Percentiles rank a stretch among this genome's conserved stretches.
Conservation (phyloP, 2,797 vertebrate species). For the Enteromius treurensis region DNA sequence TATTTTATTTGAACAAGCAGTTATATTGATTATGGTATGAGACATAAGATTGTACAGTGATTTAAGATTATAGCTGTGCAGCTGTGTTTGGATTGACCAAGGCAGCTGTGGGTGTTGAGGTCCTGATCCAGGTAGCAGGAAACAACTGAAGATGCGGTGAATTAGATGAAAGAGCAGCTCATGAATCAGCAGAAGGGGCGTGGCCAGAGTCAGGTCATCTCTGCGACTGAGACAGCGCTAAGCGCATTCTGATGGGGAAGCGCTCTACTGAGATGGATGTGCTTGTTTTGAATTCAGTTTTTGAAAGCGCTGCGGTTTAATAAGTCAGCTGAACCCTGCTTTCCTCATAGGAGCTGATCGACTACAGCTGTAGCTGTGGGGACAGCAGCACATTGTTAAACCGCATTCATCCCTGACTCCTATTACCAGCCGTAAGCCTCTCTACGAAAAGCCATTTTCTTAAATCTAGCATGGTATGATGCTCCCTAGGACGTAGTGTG, state of each 20-base stretch:
- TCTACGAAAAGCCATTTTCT: slow-evolving; percentile 38
- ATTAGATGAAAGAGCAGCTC: slow-evolving; percentile 31
- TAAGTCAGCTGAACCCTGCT: slow-evolving; percentile 55
- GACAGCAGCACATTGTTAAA: slow-evolving; percentile 26
- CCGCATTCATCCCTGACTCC: slow-evolving; percentile 12
- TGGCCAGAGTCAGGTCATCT: slow-evolving; percentile 29
- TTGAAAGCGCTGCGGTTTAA: slow-evolving; percentile 52
- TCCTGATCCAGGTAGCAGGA: slow-evolving; percentile 30
- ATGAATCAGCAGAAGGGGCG: slow-evolving; percentile 55
- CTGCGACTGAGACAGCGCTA: slow-evolving; percentile 16
- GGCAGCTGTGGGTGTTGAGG: slow-evolving; percentile 13
- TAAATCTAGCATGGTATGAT: slow-evolving; percentile 20
- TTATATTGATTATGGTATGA: background rate
- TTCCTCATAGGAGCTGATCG: slow-evolving; percentile 57
- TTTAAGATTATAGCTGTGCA: background rate
- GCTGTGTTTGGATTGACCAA: background rate
- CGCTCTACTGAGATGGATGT: slow-evolving; percentile 36
- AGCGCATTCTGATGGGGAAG: slow-evolving; percentile 24
- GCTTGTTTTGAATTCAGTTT: slow-evolving; percentile 59
- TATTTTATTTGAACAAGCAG: background rate
- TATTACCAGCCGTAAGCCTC: slow-evolving; percentile 31
- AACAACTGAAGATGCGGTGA: slow-evolving; percentile 8
- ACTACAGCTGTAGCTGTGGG: slow-evolving; percentile 46
- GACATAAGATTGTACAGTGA: background rate
- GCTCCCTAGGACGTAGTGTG: slow-evolving; percentile 46